Evolutionary conservation across 2,888 invertebrate genomes (phyloP), one percentile per base, ranked within the genome.

Genomic region (Pristionchus entomophagus): DNA sequence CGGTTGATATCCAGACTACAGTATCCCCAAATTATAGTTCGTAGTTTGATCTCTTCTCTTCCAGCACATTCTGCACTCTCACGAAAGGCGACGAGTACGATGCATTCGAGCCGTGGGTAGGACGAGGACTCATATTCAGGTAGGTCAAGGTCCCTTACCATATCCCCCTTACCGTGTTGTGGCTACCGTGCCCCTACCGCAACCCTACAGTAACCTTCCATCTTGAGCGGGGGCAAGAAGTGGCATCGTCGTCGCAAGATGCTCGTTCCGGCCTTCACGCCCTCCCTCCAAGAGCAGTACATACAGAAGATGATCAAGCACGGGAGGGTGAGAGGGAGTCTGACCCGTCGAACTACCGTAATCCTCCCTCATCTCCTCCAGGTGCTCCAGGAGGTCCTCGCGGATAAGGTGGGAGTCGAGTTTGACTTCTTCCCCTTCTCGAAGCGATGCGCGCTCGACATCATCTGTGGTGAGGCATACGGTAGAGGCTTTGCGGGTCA

Each of bases 371-470:
- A 3, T 19, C 29, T 26, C 51, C 29, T 45, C 35, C 77, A 86
- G 86, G 65, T 51, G 89, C 93, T 56, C 88, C 94, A 88, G 87
- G 92, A 51, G 86, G 91, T 19, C 62, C 88, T 94, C 69, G 87
- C 89, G 49, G 85, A 88, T 22, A 88, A 90, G 19, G 90, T 83
- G 29, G 86, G 81, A 35, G 56, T 87, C n/a, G 87, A 89, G n/a
- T 92, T 94, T 85, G 94, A 95, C 89, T 93, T 94, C 32, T 94
- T 94, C 81, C 94, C 94, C 26, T 92, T 93, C 84, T 92, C 94
- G 19, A 94, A 94, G 8, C 91, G 93, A 4, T 94, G 94, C 89
- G 94, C 95, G 2, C 91, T 95, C 82, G 95, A 95, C 89, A 94
- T 87, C 32, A 88, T 88, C 41, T 88, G 88, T 51, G 86, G 87